phyloP scores from a whole-genome alignment of 2,888 invertebrate species.

The Gortyna flavago region DNA sequence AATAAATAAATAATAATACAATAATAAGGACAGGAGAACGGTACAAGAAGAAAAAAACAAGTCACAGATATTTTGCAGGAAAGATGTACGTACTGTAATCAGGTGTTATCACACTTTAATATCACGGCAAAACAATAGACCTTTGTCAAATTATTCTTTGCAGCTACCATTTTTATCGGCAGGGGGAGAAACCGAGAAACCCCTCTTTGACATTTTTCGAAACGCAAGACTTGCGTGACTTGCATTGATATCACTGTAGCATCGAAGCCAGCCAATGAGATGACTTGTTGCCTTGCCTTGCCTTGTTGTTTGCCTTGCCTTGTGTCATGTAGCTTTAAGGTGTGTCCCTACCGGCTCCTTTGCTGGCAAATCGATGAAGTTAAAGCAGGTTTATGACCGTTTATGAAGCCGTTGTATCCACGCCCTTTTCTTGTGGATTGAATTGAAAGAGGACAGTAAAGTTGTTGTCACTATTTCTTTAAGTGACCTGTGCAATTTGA shows the following conservation, averaged over 20 bases:
- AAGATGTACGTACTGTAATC: neutral
- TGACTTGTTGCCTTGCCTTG: constrained; percentile 14
- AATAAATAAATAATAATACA: neutral
- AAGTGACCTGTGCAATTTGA: neutral
- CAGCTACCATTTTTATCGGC: neutral
- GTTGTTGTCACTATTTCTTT: neutral
- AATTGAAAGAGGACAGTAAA: constrained; percentile 7
- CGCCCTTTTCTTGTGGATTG: constrained; percentile 39
- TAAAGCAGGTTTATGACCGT: constrained; percentile 22
- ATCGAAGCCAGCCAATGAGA: constrained; percentile 27
- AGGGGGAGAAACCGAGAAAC: neutral
- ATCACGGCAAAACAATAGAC: neutral
- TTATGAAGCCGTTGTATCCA: constrained; percentile 39
- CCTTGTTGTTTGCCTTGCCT: too few species aligned
- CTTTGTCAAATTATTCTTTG: neutral
- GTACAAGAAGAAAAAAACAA: neutral
- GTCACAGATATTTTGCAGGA: neutral
- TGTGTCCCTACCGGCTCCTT: constrained; percentile 46
- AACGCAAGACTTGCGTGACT: constrained; percentile 31
- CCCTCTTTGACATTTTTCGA: constrained; percentile 6
- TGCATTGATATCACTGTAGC: constrained; percentile 12
- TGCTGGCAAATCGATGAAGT: constrained; percentile 47
- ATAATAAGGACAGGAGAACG: neutral
- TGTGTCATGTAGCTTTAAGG: constrained; percentile 43
- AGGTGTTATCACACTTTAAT: constrained; percentile 6